phyloP scores from a whole-genome alignment of 2,888 invertebrate genomes.

The Ditylenchus weischeri region DNA sequence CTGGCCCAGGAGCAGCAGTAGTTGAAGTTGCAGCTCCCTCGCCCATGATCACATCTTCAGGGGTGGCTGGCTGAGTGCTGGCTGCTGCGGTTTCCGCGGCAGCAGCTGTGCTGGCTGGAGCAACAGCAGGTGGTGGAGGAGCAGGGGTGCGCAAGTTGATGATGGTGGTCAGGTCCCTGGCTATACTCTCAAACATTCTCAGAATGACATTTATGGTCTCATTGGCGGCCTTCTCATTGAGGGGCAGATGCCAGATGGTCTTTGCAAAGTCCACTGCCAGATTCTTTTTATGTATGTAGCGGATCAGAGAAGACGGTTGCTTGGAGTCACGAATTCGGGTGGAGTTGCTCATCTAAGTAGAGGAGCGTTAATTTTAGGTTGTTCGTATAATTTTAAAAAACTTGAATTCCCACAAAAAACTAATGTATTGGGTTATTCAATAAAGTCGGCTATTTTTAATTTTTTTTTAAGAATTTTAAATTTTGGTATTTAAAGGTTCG shows the following conservation, averaged over 20 bases:
- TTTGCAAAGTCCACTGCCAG: constrained; percentile 21
- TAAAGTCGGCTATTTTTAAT: too few species aligned
- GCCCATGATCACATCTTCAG: not conserved
- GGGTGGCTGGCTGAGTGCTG: not conserved
- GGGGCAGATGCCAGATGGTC: constrained; percentile 27
- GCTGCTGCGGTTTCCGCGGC: not conserved
- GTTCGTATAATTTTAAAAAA: too few species aligned
- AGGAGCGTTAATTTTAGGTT: too few species aligned
- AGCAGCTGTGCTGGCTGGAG: not conserved
- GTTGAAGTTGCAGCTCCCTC: not conserved
- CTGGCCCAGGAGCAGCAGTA: not conserved
- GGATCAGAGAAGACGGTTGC: constrained; percentile 9
- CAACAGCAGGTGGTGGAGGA: not conserved
- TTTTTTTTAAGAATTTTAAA: too few species aligned
- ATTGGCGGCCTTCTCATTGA: constrained; percentile 31
- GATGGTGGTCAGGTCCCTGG: constrained; percentile 18
- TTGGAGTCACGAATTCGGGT: constrained; percentile 2
- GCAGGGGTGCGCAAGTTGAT: not conserved
- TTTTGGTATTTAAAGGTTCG: too few species aligned
- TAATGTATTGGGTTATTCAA: too few species aligned
- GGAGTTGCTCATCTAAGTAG: constrained; percentile 1
- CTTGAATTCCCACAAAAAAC: too few species aligned
- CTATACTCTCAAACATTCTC: constrained; percentile 43
- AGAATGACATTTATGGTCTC: constrained; percentile 43
- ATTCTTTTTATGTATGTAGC: constrained; percentile 22